phyloP scores from a whole-genome alignment of 2,888 invertebrate genomes.

The Dyspetes luteomarginatus region DNA sequence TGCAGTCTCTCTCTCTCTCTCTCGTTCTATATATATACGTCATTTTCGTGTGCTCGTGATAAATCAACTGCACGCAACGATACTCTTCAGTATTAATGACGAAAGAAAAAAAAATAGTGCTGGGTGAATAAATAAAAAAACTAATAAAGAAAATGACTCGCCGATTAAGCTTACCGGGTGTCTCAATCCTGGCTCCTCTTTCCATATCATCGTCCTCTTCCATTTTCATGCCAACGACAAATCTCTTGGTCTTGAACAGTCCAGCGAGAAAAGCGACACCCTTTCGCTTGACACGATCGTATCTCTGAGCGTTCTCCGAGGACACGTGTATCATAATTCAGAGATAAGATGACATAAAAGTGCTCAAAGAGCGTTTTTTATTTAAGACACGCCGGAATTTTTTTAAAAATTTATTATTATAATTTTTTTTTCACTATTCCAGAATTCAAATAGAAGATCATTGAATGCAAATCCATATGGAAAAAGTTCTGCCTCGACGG shows the following conservation, averaged over 20 bases:
- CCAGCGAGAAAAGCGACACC: slow-evolving; percentile 79
- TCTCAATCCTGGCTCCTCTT: slow-evolving; percentile 78
- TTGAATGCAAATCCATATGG: slow-evolving; percentile 47
- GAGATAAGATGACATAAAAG: neutral
- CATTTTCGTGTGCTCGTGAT: no score
- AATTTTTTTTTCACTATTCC: neutral
- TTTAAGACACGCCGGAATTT: neutral
- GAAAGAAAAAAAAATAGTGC: neutral
- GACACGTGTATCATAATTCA: slow-evolving; percentile 81
- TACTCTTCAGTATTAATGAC: neutral
- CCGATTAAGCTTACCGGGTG: slow-evolving; percentile 74
- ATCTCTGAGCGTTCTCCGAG: slow-evolving; percentile 78
- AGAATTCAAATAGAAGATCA: neutral
- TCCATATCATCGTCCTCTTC: slow-evolving; percentile 81
- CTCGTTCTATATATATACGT: no score
- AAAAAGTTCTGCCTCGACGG: slow-evolving; percentile 26
- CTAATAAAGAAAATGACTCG: neutral
- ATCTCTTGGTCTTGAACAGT: slow-evolving; percentile 78
- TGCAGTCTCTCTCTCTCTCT: neutral
- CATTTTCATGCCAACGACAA: slow-evolving; percentile 81
- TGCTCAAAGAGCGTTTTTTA: neutral
- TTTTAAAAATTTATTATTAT: no score
- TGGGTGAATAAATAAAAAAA: slow-evolving; percentile 1
- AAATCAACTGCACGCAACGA: no score
- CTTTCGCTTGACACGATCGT: slow-evolving; percentile 80